Percentiles rank a stretch among this genome's conserved stretches.
phyloP scores from a whole-genome alignment of 2,888 invertebrate genomes.

The Boloria selene region DNA sequence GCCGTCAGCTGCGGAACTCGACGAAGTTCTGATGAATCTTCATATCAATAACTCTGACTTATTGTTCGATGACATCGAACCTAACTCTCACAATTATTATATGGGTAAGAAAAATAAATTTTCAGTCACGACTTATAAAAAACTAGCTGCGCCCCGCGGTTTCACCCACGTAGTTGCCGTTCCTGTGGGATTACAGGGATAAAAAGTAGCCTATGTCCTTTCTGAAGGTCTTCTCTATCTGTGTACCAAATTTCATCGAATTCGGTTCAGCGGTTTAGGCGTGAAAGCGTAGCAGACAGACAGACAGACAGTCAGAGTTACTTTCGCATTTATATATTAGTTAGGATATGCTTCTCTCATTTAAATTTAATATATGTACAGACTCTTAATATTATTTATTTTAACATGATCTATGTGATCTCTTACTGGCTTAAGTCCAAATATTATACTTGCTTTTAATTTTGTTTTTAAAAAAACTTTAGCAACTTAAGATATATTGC shows the following conservation, averaged over 20 bases:
- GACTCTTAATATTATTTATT: neutral
- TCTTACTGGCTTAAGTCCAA: constrained; percentile 16
- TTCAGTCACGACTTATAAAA: neutral
- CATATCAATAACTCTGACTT: constrained; percentile 72
- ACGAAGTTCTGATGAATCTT: constrained; percentile 77
- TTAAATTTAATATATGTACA: neutral
- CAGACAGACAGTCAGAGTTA: no score
- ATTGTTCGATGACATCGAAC: constrained; percentile 57
- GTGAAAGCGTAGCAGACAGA: no score
- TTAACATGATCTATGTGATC: constrained; percentile 9
- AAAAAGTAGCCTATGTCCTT: no score
- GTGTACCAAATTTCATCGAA: no score
- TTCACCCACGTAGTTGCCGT: no score
- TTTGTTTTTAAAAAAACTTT: constrained; percentile 17
- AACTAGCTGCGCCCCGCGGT: no score
- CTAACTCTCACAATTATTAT: constrained; percentile 52
- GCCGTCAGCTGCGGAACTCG: constrained; percentile 59
- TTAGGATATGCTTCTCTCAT: constrained; percentile 1
- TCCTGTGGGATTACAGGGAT: no score
- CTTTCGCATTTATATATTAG: no score
- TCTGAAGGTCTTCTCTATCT: no score
- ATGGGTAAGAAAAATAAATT: constrained; percentile 47
- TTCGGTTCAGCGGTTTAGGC: no score
- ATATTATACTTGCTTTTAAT: constrained; percentile 6
- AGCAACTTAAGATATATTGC: constrained; percentile 21